Percentiles rank a stretch among this genome's conserved stretches.
Evolutionary conservation across 92 coral and sea anemone genomes (phyloP).

Genomic region (Montipora capitata): DNA sequence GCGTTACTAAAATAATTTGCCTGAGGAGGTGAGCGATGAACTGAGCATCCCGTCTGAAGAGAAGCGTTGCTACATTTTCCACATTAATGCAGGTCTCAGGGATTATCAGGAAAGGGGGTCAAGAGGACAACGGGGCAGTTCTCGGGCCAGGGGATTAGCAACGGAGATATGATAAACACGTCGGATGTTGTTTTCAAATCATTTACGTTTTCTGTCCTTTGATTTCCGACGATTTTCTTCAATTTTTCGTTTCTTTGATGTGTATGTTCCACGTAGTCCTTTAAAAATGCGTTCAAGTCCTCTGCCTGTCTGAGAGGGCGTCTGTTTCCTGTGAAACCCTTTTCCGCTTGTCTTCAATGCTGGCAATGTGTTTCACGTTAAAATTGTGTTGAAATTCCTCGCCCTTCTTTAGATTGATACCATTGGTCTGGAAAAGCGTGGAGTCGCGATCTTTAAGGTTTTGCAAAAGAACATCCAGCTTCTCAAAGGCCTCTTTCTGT

Average conservation of each 20-base stretch:
- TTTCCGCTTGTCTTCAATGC: too few species aligned
- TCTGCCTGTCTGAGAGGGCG: too few species aligned
- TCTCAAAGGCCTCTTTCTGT: background rate
- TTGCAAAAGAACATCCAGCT: background rate
- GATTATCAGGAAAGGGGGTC: conserved; percentile 9
- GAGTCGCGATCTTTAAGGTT: conserved; percentile 9
- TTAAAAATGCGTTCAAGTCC: too few species aligned
- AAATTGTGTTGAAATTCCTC: too few species aligned
- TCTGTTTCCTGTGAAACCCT: too few species aligned
- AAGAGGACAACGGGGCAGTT: background rate
- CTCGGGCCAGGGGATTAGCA: too few species aligned
- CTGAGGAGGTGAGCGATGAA: background rate
- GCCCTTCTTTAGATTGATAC: background rate
- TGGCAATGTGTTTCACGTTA: too few species aligned
- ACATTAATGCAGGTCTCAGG: conserved; percentile 13
- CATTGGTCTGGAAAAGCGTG: conserved; percentile 30
- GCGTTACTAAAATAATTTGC: too few species aligned
- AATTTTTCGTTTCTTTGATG: background rate
- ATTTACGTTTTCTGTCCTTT: conserved; percentile 3
- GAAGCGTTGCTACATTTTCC: background rate
- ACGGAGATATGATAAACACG: too few species aligned
- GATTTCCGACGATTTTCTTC: background rate
- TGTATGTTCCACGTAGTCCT: too few species aligned
- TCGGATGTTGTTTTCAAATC: conserved; percentile 1
- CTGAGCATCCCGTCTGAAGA: background rate